Evolutionary conservation across 2,113 vertebrate species (phyloP).

Genomic region (Origma solitaria): DNA sequence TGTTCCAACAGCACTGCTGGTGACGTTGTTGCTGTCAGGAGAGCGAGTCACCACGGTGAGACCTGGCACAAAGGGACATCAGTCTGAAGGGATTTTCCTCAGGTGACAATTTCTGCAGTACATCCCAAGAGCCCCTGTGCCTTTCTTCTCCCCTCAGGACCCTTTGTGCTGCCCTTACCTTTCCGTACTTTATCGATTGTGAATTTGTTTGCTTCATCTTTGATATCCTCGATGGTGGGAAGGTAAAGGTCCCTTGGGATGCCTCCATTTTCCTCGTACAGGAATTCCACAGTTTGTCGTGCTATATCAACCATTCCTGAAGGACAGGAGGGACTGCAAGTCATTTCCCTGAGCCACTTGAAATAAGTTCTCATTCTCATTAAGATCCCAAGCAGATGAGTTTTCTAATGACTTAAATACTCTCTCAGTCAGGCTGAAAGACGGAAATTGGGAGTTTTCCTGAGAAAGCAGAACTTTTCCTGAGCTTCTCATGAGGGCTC

Average conservation of each 20-base stretch:
- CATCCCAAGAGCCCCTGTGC: background rate
- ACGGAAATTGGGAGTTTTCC: background rate
- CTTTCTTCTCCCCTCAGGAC: background rate
- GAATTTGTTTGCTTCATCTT: constrained; percentile 98
- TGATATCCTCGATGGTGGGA: constrained; percentile 97
- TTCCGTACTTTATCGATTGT: constrained; percentile 99
- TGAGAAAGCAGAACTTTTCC: background rate
- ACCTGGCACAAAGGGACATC: constrained; percentile 66
- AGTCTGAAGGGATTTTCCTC: background rate
- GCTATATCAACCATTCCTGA: constrained; percentile 96
- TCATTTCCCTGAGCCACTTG: background rate
- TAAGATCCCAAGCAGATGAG: background rate
- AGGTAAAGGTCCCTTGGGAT: constrained; percentile 97
- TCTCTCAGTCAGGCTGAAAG: background rate
- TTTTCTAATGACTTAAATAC: background rate
- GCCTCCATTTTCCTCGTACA: constrained; percentile 97
- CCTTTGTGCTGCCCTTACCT: constrained; percentile 71
- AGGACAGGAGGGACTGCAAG: background rate
- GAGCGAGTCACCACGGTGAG: constrained; percentile 93
- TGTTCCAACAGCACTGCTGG: constrained; percentile 86
- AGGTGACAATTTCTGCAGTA: too few relatives aligned
- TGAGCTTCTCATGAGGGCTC: background rate
- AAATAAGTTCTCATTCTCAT: background rate
- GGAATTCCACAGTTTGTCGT: constrained; percentile 94
- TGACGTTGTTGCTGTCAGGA: constrained; percentile 93